A percentile compares a stretch with the other conserved stretches of the same genome.
These are phyloP conservation scores for Apteryx owenii DNA, from an alignment of 2,113 vertebrate species.

Conservation along the genomic window DNA sequence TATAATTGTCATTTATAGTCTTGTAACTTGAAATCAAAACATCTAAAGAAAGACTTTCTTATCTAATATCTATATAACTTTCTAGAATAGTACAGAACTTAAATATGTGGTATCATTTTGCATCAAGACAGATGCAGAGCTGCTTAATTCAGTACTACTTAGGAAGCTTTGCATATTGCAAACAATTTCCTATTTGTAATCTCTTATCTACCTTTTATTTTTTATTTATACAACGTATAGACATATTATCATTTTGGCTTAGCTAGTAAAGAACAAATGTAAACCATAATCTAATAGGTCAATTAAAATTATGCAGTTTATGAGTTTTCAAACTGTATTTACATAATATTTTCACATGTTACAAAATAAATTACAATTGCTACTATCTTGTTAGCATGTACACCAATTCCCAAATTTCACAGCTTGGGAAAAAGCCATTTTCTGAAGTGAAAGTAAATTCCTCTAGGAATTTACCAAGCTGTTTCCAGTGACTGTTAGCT, in stretches of 20 bases:
- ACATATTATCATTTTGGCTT: neutral
- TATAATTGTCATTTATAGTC: neutral
- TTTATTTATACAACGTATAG: neutral
- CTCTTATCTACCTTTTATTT: neutral
- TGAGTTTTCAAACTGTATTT: neutral
- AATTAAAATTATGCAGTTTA: neutral
- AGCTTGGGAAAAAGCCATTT: neutral
- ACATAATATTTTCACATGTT: neutral
- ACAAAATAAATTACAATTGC: neutral
- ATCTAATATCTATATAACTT: neutral
- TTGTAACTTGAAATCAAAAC: constrained; percentile 3
- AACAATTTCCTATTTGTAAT: neutral
- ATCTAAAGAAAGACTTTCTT: neutral
- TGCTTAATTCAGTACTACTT: neutral
- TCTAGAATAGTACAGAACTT: neutral
- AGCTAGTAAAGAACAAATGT: neutral
- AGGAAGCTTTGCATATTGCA: neutral
- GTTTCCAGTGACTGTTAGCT: neutral
- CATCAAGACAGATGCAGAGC: neutral
- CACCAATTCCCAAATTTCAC: neutral
- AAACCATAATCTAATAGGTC: neutral
- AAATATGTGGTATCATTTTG: neutral
- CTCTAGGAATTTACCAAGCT: neutral
- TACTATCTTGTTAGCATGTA: neutral
- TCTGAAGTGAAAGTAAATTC: neutral